Percentiles rank a stretch among this genome's conserved stretches.
Conservation (phyloP, 1,140 invertebrate species). For the Sitodiplosis mosellana region DNA sequence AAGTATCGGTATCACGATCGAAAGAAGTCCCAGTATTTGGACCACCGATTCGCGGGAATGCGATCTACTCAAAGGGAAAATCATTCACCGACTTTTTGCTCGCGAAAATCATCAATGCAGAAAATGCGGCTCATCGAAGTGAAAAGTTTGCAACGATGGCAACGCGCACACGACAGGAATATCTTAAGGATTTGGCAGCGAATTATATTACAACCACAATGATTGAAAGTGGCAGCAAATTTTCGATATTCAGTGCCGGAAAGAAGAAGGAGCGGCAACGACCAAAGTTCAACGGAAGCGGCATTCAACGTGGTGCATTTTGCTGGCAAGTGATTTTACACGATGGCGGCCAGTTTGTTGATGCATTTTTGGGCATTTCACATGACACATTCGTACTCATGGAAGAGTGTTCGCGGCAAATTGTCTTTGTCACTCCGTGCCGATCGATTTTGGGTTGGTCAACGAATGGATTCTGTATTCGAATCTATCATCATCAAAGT, state of each 20-base stretch:
- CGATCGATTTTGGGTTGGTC: conserved; percentile 51
- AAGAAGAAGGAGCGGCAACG: conserved; percentile 51
- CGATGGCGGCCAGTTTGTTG: conserved; percentile 48
- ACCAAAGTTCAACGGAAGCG: conserved; percentile 46
- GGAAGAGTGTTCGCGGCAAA: conserved; percentile 63
- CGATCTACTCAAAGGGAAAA: conserved; percentile 68
- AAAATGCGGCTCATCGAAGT: conserved; percentile 88
- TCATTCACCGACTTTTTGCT: conserved; percentile 83
- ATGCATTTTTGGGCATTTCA: conserved; percentile 75
- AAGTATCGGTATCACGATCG: conserved; percentile 79
- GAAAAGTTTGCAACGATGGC: conserved; percentile 97
- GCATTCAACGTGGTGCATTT: conserved; percentile 49
- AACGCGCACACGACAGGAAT: conserved; percentile 85
- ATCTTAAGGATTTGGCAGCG: conserved; percentile 75
- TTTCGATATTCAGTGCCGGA: conserved; percentile 56
- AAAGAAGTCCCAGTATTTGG: conserved; percentile 94
- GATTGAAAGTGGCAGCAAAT: conserved; percentile 74
- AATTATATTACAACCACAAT: conserved; percentile 69
- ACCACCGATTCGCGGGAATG: conserved; percentile 67
- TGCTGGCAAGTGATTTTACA: conserved; percentile 59
- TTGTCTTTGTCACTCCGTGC: conserved; percentile 73
- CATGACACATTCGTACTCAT: conserved; percentile 72
- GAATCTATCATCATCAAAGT: conserved; percentile 62
- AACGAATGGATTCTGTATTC: conserved; percentile 31
- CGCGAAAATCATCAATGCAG: conserved; percentile 94